Base-by-base conservation (phyloP, 1,140 invertebrate genomes). In the Mamestra configurata region DNA sequence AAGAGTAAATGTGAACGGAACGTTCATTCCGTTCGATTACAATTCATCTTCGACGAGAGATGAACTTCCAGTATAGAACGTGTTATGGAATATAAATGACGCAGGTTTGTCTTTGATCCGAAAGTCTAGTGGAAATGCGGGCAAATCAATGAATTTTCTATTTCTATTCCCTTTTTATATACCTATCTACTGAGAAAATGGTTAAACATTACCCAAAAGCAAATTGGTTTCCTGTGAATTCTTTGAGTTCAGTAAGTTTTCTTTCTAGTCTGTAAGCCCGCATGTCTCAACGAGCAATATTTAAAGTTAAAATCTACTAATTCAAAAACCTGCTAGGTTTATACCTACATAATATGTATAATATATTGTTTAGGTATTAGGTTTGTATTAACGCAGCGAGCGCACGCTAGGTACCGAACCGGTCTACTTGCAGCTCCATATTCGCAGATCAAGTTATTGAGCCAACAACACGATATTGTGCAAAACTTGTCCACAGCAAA, bases 381-480 rank as follows among this genome's bases (percentile, higher is more conserved):
- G 18, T 49, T 15, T 49, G n/a, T 31, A 66, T 40, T 18, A n/a
- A 37, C 10, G 20, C 43, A 22, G 20, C 5, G 1, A 18, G 31
- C n/a, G 68, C 15, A 4, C 20, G 10, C 4, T 43, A 55, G n/a
- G 11, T 43, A 55, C n/a, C 35, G 11, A 73, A 73, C 71, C 71
- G 53, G 71, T 73, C 53, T 20, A n/a, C 15, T 37, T 57, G 51
- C 51, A 73, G 53, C 31, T 71, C 68, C 68, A 71, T 53, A 59
- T 43, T 73, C 53, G 35, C 71, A 22, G 53, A 73, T 73, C 51
- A 59, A 73, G 71, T 73, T 73, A 57, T 53, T 43, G 8, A 55
- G 35, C 51, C 71, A 31, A 40, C 53, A 73, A 24, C 18, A 27
- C 35, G 35, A 59, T 59, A 73, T 73, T 73, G 71, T 73, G 71